Conservation (phyloP, 1,140 invertebrate species). For the Sinonovacula constricta region DNA sequence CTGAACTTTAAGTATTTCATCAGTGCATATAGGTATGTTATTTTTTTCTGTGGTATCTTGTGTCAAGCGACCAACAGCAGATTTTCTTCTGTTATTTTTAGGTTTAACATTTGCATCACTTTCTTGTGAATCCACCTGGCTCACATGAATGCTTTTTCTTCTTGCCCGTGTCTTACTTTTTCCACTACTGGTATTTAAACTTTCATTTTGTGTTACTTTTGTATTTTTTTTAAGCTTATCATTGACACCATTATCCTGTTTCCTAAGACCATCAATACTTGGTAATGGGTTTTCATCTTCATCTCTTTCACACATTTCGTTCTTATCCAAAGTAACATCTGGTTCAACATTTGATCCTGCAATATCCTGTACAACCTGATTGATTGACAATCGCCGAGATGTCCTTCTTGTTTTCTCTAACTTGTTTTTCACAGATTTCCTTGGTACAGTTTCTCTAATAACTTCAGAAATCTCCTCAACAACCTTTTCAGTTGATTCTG, state of each 20-base stretch:
- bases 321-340: too few species aligned
- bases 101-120: neutral
- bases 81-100: constrained; percentile 3
- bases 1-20: neutral
- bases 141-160: neutral
- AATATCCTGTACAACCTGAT: constrained; percentile 8
- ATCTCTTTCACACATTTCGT: too few species aligned
- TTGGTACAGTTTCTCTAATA: too few species aligned
- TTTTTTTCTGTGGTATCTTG: too few species aligned
- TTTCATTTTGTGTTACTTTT: constrained; percentile 2
- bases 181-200: neutral
- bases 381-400: constrained; percentile 26
- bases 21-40: neutral
- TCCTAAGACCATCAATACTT: neutral
- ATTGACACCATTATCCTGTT: neutral
- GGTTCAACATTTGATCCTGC: neutral
- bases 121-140: too few species aligned
- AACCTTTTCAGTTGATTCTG: too few species aligned
- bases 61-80: too few species aligned
- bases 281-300: constrained; percentile 12
- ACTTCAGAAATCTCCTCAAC: too few species aligned
- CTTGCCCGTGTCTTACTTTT: neutral
- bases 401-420: constrained; percentile 7
- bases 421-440: neutral
- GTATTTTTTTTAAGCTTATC: neutral